phyloP scores from a whole-genome alignment of 2,888 invertebrate species.

The Hirtodrosophila duncani region DNA sequence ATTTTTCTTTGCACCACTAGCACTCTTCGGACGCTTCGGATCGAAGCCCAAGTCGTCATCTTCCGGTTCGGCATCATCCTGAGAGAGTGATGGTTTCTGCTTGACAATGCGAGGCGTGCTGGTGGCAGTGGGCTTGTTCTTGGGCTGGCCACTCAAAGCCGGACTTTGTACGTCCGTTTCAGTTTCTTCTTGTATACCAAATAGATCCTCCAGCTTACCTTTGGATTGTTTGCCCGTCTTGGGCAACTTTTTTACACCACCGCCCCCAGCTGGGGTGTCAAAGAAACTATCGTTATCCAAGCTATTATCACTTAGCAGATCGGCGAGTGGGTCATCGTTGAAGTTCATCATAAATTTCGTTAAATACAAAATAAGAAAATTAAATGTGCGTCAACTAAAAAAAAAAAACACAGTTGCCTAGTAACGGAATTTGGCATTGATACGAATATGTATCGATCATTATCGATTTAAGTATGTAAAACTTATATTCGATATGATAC shows the following conservation, averaged over 20 bases:
- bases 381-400: background rate
- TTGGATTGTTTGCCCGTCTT: constrained; percentile 48
- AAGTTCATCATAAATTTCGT: constrained; percentile 78
- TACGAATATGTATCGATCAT: background rate
- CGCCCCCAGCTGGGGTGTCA: constrained; percentile 75
- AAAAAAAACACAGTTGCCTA: constrained; percentile 41
- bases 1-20: constrained; percentile 34
- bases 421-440: constrained; percentile 32
- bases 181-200: constrained; percentile 75
- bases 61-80: constrained; percentile 62
- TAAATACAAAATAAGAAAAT: background rate
- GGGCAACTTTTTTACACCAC: constrained; percentile 32
- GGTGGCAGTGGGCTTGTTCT: constrained; percentile 20
- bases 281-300: constrained; percentile 87
- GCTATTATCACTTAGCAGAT: constrained; percentile 83
- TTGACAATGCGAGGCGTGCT: constrained; percentile 62
- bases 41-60: constrained; percentile 77
- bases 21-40: constrained; percentile 76
- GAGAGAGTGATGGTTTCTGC: constrained; percentile 54
- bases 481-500: too few relatives aligned
- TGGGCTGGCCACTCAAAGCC: constrained; percentile 2
- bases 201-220: constrained; percentile 75
- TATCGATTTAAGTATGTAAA: too few relatives aligned
- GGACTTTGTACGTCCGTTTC: constrained; percentile 43
- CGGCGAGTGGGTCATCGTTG: constrained; percentile 83